Evolutionary conservation across 2,888 invertebrate genomes (phyloP).

Genomic region (Ormyrus rosae): DNA sequence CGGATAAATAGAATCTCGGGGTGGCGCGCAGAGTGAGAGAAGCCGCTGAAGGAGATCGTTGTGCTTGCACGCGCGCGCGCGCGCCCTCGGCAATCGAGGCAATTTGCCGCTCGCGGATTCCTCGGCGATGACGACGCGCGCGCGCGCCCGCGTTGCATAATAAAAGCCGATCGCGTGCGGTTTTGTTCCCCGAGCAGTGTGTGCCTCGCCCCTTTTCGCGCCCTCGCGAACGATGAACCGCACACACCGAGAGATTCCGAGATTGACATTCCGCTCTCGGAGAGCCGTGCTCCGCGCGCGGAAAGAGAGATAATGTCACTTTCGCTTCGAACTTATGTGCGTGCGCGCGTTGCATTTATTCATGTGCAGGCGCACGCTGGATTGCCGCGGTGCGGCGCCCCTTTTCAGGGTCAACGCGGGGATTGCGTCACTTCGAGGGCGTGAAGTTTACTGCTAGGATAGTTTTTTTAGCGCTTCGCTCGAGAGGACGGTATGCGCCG

Average conservation of each 20-base stretch:
- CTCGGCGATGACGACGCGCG: slow-evolving; percentile 42
- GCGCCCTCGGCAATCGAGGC: slow-evolving; percentile 30
- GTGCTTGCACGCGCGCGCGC: slow-evolving; percentile 3
- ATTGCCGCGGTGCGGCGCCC: background rate
- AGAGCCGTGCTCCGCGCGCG: background rate
- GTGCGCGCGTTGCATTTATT: background rate
- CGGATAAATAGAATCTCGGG: background rate
- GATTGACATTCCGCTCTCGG: slow-evolving; percentile 38
- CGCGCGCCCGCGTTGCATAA: slow-evolving; percentile 43
- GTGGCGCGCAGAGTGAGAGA: background rate
- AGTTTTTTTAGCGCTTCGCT: too few relatives aligned
- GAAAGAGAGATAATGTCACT: slow-evolving; percentile 6
- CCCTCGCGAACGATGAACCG: slow-evolving; percentile 47
- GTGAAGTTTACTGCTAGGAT: background rate
- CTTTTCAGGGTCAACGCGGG: slow-evolving; percentile 2
- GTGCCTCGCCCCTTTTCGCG: slow-evolving; percentile 48
- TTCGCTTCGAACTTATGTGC: slow-evolving; percentile 8
- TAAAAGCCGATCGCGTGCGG: slow-evolving; percentile 35
- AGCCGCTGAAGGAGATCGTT: slow-evolving; percentile 23
- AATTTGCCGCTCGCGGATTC: slow-evolving; percentile 52
- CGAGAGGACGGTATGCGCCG: too few relatives aligned
- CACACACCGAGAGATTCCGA: slow-evolving; percentile 5
- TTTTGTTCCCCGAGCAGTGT: too few relatives aligned
- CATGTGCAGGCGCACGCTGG: too few relatives aligned
- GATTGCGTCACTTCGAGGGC: background rate